These are phyloP conservation scores for Irena cyanogastra DNA, from an alignment of 2,113 vertebrate genomes.

Conservation along the genomic window DNA sequence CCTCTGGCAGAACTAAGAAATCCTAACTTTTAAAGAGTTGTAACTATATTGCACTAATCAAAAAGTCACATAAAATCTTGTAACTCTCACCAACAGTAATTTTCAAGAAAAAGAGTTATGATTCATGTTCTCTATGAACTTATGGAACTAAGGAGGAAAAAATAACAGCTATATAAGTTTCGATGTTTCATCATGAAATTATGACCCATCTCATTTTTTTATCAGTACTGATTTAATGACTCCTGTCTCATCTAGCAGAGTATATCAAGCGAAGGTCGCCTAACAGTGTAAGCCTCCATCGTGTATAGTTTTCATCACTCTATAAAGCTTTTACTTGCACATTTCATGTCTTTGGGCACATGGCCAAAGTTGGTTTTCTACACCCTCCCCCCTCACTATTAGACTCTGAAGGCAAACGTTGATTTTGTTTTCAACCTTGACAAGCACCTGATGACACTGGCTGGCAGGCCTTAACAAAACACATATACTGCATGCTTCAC, in stretches of 20 bases:
- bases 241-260: background rate
- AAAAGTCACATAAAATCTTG: background rate
- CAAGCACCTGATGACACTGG: background rate
- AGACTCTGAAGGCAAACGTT: background rate
- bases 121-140: background rate
- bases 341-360: background rate
- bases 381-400: background rate
- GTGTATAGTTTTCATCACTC: background rate
- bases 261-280: background rate
- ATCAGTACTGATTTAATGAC: background rate
- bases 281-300: background rate
- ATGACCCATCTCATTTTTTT: background rate
- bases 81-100: background rate
- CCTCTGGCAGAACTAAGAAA: background rate
- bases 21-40: background rate
- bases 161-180: background rate
- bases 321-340: background rate
- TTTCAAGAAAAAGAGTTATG: background rate
- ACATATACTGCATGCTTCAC: conserved; percentile 29
- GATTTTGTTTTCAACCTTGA: background rate
- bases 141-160: background rate
- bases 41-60: background rate
- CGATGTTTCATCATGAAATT: background rate
- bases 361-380: background rate
- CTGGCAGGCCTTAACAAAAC: background rate